Evolutionary conservation across 2,797 vertebrate genomes (phyloP), one percentile per base, ranked within the genome.

Genomic region (Schizopygopsis pylzovi): DNA sequence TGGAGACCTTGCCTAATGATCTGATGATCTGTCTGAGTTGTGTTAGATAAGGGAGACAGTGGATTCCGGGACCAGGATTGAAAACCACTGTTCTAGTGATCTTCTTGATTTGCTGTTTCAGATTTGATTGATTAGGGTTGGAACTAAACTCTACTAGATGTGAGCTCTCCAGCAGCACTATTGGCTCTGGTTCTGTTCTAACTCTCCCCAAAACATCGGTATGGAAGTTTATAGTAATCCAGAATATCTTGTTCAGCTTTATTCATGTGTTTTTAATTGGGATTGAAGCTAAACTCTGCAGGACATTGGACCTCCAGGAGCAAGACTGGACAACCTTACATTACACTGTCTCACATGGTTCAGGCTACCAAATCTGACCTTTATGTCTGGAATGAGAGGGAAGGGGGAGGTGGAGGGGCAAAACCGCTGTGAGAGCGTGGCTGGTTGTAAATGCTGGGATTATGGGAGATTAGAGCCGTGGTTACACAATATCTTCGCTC

Each of bases 401-500:
- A 22, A 20, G 41, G 20, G 41, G n/a, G 54, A 67, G 65, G 6
- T 39, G 52, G 39, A 73, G 67, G 47, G 39, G 18, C 9, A 67
- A 39, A 11, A 59, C 33, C 3, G 83, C 88, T 90, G 89, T 85
- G 90, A 84, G 89, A 73, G 70, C n/a, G 65, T 89, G 93, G 91
- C 89, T 91, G 88, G 91, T 92, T 92, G 93, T 93, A 92, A 92
- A 95, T 94, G 94, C 91, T 90, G 91, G 94, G 95, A 95, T 96
- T 95, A 95, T 86, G 86, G 91, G 92, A 95, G 95, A 96, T 96
- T 95, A 95, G 92, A 92, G 92, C 81, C 63, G 91, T 95, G 95
- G 95, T 96, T 95, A 95, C 94, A 96, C 95, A 96, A 94, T 94
- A 92, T 95, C 94, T 95, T 94, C 92, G 95, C 95, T 95, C 95